Conservation (phyloP, 2,888 invertebrate species). For the Sinhomidia bicolor region DNA sequence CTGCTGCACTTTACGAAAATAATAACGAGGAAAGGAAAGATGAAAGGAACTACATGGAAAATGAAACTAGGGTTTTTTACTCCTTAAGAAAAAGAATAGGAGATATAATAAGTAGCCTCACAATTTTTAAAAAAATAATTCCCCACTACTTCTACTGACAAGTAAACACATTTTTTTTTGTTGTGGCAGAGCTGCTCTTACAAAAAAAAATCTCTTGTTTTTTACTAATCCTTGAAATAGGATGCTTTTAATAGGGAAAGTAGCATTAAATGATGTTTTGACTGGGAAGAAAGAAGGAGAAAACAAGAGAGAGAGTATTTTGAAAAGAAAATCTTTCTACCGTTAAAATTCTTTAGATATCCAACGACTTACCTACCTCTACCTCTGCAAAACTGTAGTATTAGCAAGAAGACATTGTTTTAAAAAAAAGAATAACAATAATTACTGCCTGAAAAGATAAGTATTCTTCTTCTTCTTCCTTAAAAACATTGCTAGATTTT, state of each 20-base stretch:
- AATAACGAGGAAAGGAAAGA: background rate
- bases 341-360: no score
- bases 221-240: background rate
- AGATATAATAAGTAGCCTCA: no score
- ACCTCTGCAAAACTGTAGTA: slow-evolving; percentile 49
- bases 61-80: slow-evolving; percentile 1
- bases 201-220: background rate
- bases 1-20: slow-evolving; percentile 13
- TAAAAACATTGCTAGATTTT: background rate
- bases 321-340: no score
- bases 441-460: slow-evolving; percentile 55
- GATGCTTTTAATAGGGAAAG: background rate
- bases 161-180: background rate
- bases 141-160: background rate
- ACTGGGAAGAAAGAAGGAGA: background rate
- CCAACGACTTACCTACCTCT: slow-evolving; percentile 55
- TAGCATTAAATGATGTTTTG: background rate
- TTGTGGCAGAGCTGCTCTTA: background rate
- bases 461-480: slow-evolving; percentile 32
- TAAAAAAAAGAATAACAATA: slow-evolving; percentile 48
- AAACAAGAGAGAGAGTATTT: background rate
- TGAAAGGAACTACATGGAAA: background rate
- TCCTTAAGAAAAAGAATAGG: no score
- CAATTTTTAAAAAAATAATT: background rate
- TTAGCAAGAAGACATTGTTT: background rate